Conservation (phyloP, 2,113 vertebrate species). For the Thinocorus orbignyianus region DNA sequence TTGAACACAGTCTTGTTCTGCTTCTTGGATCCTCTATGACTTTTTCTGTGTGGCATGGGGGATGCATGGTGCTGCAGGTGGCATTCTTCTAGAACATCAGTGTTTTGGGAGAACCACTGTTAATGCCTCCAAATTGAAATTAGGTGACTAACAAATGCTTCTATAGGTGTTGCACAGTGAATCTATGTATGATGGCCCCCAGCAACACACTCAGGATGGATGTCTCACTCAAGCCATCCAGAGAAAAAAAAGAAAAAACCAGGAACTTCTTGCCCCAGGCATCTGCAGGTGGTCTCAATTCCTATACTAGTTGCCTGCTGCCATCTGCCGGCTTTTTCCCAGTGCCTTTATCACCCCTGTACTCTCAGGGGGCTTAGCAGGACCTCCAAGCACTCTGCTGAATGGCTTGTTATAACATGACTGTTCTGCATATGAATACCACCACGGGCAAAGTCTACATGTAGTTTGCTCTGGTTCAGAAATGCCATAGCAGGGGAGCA, state of each 20-base stretch:
- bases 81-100: not conserved
- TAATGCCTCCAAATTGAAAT: not conserved
- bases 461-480: not conserved
- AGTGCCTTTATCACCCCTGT: not conserved
- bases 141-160: not conserved
- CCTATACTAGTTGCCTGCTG: not conserved
- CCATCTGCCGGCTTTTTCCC: not conserved
- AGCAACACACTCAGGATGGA: not conserved
- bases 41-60: not conserved
- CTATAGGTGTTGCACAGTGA: not conserved
- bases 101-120: not conserved
- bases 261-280: not conserved
- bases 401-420: not conserved
- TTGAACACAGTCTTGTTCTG: not conserved
- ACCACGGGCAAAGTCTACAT: not conserved
- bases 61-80: accelerated
- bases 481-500: accelerated
- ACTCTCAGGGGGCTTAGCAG: not conserved
- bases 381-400: not conserved
- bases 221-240: not conserved
- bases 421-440: not conserved
- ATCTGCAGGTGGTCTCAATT: not conserved
- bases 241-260: too few relatives aligned
- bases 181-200: not conserved
- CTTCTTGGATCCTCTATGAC: not conserved